These are phyloP conservation scores for Daphoenositta chrysoptera DNA, from an alignment of 2,113 vertebrate species.

Conservation along the genomic window DNA sequence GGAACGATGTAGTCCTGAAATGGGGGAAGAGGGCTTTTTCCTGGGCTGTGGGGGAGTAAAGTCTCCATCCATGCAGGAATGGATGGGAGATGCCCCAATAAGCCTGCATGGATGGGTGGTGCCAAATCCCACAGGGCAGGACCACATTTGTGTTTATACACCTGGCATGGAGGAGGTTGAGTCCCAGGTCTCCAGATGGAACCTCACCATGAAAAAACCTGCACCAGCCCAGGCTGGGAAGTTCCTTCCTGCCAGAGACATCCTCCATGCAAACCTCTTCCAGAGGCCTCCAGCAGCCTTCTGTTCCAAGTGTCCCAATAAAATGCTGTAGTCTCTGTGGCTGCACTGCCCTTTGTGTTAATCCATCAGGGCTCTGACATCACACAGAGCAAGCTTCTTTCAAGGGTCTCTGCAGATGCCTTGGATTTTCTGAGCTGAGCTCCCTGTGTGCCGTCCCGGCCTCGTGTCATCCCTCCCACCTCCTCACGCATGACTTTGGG, in stretches of 20 bases:
- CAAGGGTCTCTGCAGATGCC: background rate
- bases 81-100: background rate
- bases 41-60: background rate
- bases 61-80: background rate
- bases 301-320: background rate
- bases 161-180: background rate
- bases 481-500: background rate
- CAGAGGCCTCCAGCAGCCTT: background rate
- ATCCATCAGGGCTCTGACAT: background rate
- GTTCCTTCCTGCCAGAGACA: accelerated
- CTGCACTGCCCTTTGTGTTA: background rate
- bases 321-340: background rate
- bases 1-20: background rate
- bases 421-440: background rate
- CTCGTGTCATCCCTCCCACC: background rate
- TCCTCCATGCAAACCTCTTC: background rate
- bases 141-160: background rate
- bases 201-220: background rate
- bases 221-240: background rate
- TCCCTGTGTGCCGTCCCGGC: background rate
- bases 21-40: background rate
- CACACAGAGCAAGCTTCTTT: background rate
- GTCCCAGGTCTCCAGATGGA: background rate
- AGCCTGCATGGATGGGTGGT: background rate
- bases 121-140: background rate